phyloP scores from a whole-genome alignment of 1,140 invertebrate species.

The Cylas formicarius region DNA sequence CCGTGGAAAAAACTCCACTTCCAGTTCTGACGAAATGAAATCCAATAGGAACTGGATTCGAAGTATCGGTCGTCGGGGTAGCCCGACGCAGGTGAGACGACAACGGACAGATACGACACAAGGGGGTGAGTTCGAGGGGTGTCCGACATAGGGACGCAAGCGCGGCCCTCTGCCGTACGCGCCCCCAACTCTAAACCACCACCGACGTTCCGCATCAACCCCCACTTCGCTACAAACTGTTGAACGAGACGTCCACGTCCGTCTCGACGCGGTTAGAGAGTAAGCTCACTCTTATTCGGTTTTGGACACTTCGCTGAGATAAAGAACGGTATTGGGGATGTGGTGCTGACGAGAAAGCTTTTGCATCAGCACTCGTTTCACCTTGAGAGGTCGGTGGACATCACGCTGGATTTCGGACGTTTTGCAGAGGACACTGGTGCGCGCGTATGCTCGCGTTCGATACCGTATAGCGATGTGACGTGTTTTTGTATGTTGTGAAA shows the following conservation, averaged over 20 bases:
- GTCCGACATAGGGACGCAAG: slow-evolving; percentile 15
- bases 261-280: slow-evolving; percentile 12
- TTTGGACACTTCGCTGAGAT: not conserved
- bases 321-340: not conserved
- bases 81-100: slow-evolving; percentile 29
- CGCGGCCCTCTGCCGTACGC: slow-evolving; percentile 36
- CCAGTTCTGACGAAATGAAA: slow-evolving; percentile 20
- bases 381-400: slow-evolving; percentile 16
- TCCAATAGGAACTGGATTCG: slow-evolving; percentile 16
- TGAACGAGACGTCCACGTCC: slow-evolving; percentile 29
- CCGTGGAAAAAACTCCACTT: too few species aligned
- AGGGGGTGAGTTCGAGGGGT: slow-evolving; percentile 16
- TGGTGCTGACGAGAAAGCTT: not conserved
- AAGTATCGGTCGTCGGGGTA: slow-evolving; percentile 20
- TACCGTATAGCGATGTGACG: slow-evolving; percentile 23
- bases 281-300: not conserved
- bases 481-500: slow-evolving; percentile 19
- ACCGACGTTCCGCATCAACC: slow-evolving; percentile 34
- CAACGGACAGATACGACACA: slow-evolving; percentile 27
- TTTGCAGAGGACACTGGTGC: too few species aligned
- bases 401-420: slow-evolving; percentile 13
- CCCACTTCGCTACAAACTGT: slow-evolving; percentile 38
- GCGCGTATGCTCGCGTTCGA: slow-evolving; percentile 19
- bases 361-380: not conserved
- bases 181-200: slow-evolving; percentile 29